These are phyloP conservation scores for Neofelis nebulosa DNA, from an alignment of 2,113 vertebrate genomes.

Conservation along the genomic window DNA sequence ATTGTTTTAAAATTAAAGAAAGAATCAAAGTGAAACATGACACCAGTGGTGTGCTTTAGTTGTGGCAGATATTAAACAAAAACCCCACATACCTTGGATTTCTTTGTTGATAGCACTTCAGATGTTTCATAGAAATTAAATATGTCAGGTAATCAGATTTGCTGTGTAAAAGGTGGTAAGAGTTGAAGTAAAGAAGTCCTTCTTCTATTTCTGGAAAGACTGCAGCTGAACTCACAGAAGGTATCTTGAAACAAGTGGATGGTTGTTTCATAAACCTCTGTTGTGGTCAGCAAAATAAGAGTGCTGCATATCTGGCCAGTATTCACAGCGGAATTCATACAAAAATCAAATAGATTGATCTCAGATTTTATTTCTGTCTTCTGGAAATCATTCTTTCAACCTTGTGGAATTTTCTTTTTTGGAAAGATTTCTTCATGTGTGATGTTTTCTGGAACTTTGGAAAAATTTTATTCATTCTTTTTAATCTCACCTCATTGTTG, in stretches of 20 bases:
- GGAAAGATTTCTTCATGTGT: neutral
- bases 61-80: neutral
- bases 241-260: neutral
- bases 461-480: constrained; percentile 39
- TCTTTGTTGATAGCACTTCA: neutral
- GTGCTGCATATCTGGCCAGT: neutral
- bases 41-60: neutral
- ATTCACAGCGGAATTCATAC: neutral
- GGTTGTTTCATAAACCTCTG: neutral
- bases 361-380: neutral
- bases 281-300: neutral
- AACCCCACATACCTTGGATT: neutral
- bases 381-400: neutral
- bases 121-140: neutral
- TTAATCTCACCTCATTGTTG: neutral
- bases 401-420: neutral
- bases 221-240: neutral
- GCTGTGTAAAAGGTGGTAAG: neutral
- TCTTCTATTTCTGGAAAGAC: neutral
- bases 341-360: neutral
- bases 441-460: neutral
- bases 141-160: neutral
- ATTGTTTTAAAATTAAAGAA: constrained; percentile 27
- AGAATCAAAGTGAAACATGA: neutral
- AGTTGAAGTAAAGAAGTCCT: neutral